These are phyloP conservation scores for Chrysina gloriosa DNA, from an alignment of 2,888 invertebrate genomes.

Conservation along the genomic window DNA sequence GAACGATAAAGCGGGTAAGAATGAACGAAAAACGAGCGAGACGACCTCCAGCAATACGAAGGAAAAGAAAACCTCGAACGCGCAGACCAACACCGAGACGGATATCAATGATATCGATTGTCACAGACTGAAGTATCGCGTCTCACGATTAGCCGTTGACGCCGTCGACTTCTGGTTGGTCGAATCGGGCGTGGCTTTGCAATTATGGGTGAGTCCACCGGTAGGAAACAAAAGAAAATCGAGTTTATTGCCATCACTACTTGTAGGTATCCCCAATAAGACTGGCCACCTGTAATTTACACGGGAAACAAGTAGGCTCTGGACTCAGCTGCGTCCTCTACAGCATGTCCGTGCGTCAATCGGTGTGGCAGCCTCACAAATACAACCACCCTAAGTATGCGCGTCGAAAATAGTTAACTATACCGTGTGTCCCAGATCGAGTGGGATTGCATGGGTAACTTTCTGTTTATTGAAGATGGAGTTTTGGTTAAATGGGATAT, in stretches of 20 bases:
- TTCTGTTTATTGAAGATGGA: not conserved
- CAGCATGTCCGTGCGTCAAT: slow-evolving; percentile 61
- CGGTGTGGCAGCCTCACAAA: slow-evolving; percentile 63
- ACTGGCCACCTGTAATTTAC: slow-evolving; percentile 93
- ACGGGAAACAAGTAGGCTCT: slow-evolving; percentile 89
- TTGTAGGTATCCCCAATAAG: slow-evolving; percentile 84
- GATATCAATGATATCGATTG: slow-evolving; percentile 53
- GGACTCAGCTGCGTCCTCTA: slow-evolving; percentile 86
- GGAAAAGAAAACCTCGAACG: slow-evolving; percentile 42
- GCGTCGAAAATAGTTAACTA: slow-evolving; percentile 9
- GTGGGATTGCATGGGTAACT: not conserved
- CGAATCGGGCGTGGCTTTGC: slow-evolving; percentile 66
- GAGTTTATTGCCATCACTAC: slow-evolving; percentile 35
- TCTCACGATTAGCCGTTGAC: slow-evolving; percentile 90
- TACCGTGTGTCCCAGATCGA: too few relatives aligned
- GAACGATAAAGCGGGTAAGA: slow-evolving; percentile 33
- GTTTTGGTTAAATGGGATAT: too few relatives aligned
- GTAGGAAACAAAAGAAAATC: not conserved
- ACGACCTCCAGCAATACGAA: slow-evolving; percentile 42
- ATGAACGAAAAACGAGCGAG: slow-evolving; percentile 46
- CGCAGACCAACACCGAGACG: slow-evolving; percentile 46
- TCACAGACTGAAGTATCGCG: slow-evolving; percentile 84
- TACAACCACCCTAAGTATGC: slow-evolving; percentile 63
- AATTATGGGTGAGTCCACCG: slow-evolving; percentile 37
- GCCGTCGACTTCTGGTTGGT: slow-evolving; percentile 91